Conservation (phyloP, 2,888 invertebrate species). For the Gymnoscelis rufifasciata region DNA sequence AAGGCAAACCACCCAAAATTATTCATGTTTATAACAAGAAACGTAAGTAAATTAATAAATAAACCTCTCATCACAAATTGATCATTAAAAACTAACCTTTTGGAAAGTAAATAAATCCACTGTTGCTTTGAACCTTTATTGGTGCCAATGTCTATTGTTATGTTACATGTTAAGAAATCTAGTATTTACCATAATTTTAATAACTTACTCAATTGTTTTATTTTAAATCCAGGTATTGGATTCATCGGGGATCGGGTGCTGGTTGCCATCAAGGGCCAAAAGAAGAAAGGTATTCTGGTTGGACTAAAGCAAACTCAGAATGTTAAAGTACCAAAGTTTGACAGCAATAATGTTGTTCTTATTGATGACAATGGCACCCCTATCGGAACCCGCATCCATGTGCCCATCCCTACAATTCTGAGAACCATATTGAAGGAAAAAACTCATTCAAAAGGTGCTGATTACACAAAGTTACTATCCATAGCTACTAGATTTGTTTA, state of each 20-base stretch:
- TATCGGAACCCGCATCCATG: constrained; percentile 95
- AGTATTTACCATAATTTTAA: too few relatives aligned
- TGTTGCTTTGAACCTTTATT: too few relatives aligned
- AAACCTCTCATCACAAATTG: neutral
- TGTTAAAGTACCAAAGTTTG: constrained; percentile 91
- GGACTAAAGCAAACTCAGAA: constrained; percentile 91
- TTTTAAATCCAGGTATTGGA: constrained; percentile 62
- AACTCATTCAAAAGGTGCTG: constrained; percentile 89
- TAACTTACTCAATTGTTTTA: too few relatives aligned
- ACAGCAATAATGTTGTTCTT: constrained; percentile 96
- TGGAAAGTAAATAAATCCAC: too few relatives aligned
- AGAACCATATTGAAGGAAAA: constrained; percentile 90
- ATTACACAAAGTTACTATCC: constrained; percentile 94
- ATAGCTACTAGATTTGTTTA: constrained; percentile 94
- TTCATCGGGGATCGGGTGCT: constrained; percentile 90
- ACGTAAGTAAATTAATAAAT: constrained; percentile 57
- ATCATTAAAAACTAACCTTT: too few relatives aligned
- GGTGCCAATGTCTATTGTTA: too few relatives aligned
- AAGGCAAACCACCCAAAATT: constrained; percentile 94
- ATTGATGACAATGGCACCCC: constrained; percentile 97
- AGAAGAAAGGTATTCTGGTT: constrained; percentile 90
- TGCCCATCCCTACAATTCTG: constrained; percentile 94
- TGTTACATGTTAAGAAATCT: too few relatives aligned
- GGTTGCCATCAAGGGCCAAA: constrained; percentile 96
- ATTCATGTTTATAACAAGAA: constrained; percentile 96